phyloP scores from a whole-genome alignment of 2,888 invertebrate species.

The Sphaerophoria rueppellii region DNA sequence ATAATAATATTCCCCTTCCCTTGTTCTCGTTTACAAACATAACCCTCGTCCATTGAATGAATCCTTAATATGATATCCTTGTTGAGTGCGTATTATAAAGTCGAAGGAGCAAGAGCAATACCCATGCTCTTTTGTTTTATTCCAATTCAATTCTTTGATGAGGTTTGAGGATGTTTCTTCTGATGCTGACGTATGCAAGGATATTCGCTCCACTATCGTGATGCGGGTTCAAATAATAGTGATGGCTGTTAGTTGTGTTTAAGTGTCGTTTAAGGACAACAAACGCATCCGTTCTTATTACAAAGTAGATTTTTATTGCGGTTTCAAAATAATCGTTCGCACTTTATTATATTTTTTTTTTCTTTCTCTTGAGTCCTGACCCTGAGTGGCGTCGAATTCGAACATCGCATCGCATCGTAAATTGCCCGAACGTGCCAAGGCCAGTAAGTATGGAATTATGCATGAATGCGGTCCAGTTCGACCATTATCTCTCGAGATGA shows the following conservation, averaged over 20 bases:
- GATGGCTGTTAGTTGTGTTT: background rate
- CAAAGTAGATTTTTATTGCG: conserved; percentile 69
- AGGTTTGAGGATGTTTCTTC: background rate
- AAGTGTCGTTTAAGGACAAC: background rate
- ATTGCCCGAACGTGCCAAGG: conserved; percentile 70
- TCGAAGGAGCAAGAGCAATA: conserved; percentile 60
- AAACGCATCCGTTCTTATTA: conserved; percentile 61
- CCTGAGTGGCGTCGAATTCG: conserved; percentile 49
- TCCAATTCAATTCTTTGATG: conserved; percentile 30
- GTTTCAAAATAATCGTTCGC: conserved; percentile 69
- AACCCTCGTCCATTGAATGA: conserved; percentile 65
- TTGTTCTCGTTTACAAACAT: conserved; percentile 53
- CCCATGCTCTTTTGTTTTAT: conserved; percentile 41
- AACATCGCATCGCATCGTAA: conserved; percentile 64
- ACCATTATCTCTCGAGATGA: background rate
- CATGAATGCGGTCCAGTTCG: conserved; percentile 48
- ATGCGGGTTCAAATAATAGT: background rate
- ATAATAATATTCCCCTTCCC: conserved; percentile 40
- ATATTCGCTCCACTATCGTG: background rate
- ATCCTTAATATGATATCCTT: conserved; percentile 59
- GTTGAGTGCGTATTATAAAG: conserved; percentile 68
- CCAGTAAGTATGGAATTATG: conserved; percentile 61
- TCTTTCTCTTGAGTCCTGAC: conserved; percentile 22
- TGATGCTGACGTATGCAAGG: conserved; percentile 37
- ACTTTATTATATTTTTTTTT: conserved; percentile 65